Base-by-base conservation (phyloP, 2,888 invertebrate genomes). In the Thereva nobilitata region DNA sequence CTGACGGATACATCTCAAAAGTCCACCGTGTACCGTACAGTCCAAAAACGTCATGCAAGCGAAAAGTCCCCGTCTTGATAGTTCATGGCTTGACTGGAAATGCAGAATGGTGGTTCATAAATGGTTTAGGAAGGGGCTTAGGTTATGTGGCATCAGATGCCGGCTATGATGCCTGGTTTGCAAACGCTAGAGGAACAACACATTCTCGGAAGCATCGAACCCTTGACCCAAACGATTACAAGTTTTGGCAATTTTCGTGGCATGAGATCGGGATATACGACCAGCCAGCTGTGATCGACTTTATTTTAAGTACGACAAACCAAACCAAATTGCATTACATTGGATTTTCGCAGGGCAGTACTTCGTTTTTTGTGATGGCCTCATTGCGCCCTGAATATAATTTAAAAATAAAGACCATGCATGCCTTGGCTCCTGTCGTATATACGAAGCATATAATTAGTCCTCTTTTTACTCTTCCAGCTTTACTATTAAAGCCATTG, bases 201-300 rank as follows among this genome's bases (percentile, higher is more conserved):
- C 87, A 87, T 74, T 83, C 84, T 0, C 78, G 79, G 9, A 76
- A 78, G 12, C 87, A 88, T 71, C 74, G 76, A n/a, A 76, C 73
- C 1, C 75, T 82, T 0, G 74, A 77, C 45, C 76, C 82, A 0
- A 79, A 84, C 66, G 73, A 85, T 83, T 72, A 76, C 7, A 77
- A 80, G 50, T 89, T 85, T 77, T 87, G 87, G 87, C 79, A 83
- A 61, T 88, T 83, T 73, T 88, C 88, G 64, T 91, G 86, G 81
- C 87, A 90, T 72, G 88, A 92, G 76, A 87, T 89, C 84, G 90
- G 88, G 0, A 70, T 83, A 23, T 84, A 86, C 70, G 96, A 96
- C 78, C 75, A 95, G 42, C 93, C 95, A 1, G 85, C 90, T 0
- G 89, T 89, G 83, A 88, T 97, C 53, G 90, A 95, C 76, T 87